Evolutionary conservation across 64 coral and sea anemone genomes (phyloP).

Genomic region (Montipora efflorescens): DNA sequence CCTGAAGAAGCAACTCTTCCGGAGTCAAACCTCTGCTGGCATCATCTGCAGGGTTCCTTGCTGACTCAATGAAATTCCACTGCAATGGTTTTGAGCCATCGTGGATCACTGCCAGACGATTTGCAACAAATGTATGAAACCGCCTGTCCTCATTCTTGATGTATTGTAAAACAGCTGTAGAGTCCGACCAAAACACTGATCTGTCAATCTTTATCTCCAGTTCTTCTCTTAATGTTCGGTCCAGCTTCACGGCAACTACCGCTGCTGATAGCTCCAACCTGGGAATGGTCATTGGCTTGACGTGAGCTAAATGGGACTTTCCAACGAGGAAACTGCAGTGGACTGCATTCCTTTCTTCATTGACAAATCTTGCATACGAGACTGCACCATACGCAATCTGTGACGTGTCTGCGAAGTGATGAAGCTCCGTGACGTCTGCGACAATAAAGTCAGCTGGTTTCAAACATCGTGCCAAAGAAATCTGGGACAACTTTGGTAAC

Average conservation of each 20-base stretch:
- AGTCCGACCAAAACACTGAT: conserved; percentile 13
- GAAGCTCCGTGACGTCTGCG: neutral
- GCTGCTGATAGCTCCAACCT: conserved; percentile 16
- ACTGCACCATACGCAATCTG: conserved; percentile 8
- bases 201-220: neutral
- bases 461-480: neutral
- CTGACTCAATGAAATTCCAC: neutral
- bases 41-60: neutral
- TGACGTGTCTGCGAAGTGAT: neutral
- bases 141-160: conserved; percentile 21
- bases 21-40: neutral
- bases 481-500: neutral
- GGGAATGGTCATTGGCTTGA: conserved; percentile 19
- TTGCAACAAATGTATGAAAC: conserved; percentile 8
- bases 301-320: conserved; percentile 16
- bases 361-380: conserved; percentile 5
- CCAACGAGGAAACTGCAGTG: conserved; percentile 26
- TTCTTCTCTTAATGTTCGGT: too few species aligned
- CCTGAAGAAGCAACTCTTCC: neutral
- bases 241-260: neutral
- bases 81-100: neutral
- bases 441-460: neutral
- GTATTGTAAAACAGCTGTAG: neutral
- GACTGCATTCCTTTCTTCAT: neutral
- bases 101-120: neutral